Conservation (phyloP, 2,797 vertebrate species). For the Heteromormyrus szaboi region DNA sequence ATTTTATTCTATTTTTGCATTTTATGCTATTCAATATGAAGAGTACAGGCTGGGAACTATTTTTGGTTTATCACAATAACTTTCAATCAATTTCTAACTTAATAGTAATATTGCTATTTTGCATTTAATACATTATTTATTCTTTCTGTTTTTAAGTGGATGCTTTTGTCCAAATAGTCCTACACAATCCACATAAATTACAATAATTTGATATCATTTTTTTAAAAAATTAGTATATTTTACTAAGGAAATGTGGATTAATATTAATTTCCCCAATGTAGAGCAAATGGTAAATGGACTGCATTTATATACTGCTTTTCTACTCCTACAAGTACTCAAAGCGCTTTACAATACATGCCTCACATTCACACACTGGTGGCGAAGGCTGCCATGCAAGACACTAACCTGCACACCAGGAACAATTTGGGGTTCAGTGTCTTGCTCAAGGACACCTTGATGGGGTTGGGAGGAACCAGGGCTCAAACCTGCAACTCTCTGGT, state of each 20-base stretch:
- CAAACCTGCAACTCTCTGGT: fast-evolving
- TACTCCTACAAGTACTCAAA: neutral
- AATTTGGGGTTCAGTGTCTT: no score
- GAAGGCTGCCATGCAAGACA: no score
- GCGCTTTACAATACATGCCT: no score
- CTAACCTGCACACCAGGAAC: no score
- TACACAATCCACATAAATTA: neutral
- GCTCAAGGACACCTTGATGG: no score
- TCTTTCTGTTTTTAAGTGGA: neutral
- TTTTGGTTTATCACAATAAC: neutral
- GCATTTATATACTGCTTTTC: no score
- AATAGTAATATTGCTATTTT: neutral
- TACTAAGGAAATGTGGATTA: neutral
- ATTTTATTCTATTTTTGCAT: neutral
- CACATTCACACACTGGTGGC: no score
- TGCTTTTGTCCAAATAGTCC: neutral
- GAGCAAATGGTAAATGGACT: neutral
- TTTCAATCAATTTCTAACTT: neutral
- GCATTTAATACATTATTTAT: neutral
- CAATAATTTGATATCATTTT: neutral
- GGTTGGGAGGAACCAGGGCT: no score
- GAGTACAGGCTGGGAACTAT: neutral
- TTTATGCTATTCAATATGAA: neutral
- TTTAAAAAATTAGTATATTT: neutral
- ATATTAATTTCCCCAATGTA: neutral